Conservation (phyloP, 1,140 invertebrate species). For the Teleogryllus occipitalis region DNA sequence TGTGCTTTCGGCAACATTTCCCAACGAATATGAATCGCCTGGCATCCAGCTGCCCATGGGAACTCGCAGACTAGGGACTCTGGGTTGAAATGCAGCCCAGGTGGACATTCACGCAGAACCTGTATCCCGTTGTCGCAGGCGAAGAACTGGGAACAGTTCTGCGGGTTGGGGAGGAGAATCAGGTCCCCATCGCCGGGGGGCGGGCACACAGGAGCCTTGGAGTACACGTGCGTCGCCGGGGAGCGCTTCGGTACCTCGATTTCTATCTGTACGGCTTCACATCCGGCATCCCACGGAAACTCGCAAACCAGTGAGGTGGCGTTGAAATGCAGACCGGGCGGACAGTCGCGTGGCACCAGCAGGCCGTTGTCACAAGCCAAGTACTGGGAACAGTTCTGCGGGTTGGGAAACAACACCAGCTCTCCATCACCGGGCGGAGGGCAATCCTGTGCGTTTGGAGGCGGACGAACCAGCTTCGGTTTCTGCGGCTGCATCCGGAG, state of each 20-base stretch:
- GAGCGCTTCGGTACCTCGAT: background rate
- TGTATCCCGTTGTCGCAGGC: background rate
- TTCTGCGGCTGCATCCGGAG: conserved; percentile 18
- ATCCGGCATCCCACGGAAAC: background rate
- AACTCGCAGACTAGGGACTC: conserved; percentile 28
- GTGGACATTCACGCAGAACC: conserved; percentile 19
- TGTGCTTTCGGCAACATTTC: too few species aligned
- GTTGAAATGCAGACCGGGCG: background rate
- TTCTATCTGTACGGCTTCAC: background rate
- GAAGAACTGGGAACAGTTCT: background rate
- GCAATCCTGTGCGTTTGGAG: background rate
- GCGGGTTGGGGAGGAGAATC: background rate
- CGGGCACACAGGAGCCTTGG: background rate
- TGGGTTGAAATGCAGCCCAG: conserved; percentile 26
- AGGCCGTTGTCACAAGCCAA: background rate
- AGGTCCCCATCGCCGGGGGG: background rate
- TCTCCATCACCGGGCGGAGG: background rate
- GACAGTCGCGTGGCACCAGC: background rate
- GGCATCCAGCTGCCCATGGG: conserved; percentile 13
- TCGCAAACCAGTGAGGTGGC: background rate
- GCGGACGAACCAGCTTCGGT: background rate
- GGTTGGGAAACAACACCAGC: background rate
- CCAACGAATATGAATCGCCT: conserved; percentile 6
- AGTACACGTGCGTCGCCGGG: too few species aligned
- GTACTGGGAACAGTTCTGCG: background rate